Evolutionary conservation across 2,797 vertebrate species (phyloP).

Genomic region (Spinus pinus): DNA sequence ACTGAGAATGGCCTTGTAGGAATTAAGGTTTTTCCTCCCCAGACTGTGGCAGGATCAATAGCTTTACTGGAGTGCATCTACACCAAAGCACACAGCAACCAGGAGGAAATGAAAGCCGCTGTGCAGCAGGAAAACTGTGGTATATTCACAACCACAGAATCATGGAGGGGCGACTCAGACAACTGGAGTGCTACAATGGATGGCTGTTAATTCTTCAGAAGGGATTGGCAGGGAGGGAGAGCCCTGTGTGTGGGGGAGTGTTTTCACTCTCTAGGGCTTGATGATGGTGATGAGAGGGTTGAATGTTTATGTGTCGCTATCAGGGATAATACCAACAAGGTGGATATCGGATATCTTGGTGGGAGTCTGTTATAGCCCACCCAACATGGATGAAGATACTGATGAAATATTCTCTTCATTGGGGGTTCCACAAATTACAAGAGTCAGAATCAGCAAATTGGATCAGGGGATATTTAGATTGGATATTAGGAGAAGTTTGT

Average conservation of each 20-base stretch:
- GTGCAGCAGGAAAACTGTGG: neutral
- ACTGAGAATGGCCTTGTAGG: neutral
- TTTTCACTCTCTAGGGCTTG: neutral
- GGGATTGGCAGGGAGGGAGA: neutral
- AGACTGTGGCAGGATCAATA: neutral
- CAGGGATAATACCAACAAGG: neutral
- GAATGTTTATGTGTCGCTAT: neutral
- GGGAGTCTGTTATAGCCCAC: too few relatives aligned
- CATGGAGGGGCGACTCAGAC: neutral
- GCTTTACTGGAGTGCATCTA: neutral
- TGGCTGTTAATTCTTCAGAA: neutral
- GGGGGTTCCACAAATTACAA: neutral
- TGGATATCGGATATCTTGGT: neutral
- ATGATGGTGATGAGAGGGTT: neutral
- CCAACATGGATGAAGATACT: neutral
- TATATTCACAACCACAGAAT: rapidly evolving
- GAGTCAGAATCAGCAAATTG: neutral
- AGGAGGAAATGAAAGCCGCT: neutral
- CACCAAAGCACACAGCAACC: neutral
- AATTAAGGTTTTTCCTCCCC: neutral
- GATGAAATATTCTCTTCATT: neutral
- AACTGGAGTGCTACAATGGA: neutral
- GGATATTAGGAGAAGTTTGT: too few relatives aligned
- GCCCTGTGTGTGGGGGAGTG: too few relatives aligned
- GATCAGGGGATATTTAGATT: neutral